Evolutionary conservation across 2,888 invertebrate species (phyloP).

Genomic region (Eurois occulta): DNA sequence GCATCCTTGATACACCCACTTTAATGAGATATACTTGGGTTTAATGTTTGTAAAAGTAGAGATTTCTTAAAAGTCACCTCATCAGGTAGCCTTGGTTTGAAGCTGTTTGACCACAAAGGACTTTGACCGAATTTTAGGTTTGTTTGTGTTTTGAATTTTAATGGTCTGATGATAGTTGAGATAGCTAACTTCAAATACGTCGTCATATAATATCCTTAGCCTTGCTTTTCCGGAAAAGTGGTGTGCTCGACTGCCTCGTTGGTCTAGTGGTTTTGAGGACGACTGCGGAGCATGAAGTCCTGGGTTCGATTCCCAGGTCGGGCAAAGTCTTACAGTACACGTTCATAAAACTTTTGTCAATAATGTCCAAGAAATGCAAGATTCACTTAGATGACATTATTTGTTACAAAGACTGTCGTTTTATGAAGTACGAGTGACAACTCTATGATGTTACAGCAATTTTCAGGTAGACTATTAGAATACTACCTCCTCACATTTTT

Average conservation of each 20-base stretch:
- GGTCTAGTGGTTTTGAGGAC: too few relatives aligned
- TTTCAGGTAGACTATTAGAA: neutral
- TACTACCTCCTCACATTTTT: neutral
- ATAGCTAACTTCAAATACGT: neutral
- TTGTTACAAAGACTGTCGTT: too few relatives aligned
- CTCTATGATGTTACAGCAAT: neutral
- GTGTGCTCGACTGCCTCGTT: too few relatives aligned
- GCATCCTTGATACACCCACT: slow-evolving; percentile 58
- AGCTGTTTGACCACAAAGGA: slow-evolving; percentile 4
- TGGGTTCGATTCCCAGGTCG: too few relatives aligned
- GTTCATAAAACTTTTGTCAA: too few relatives aligned
- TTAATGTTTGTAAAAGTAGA: slow-evolving; percentile 27
- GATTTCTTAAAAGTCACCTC: neutral
- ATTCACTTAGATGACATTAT: too few relatives aligned
- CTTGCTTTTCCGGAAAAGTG: neutral
- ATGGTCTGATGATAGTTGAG: neutral
- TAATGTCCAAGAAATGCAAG: too few relatives aligned
- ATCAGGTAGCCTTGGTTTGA: slow-evolving; percentile 21
- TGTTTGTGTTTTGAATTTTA: slow-evolving; percentile 13
- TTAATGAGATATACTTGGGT: slow-evolving; percentile 31
- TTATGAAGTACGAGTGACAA: neutral
- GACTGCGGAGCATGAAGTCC: too few relatives aligned
- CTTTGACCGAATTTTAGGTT: slow-evolving; percentile 7
- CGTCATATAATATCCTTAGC: neutral
- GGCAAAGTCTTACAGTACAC: too few relatives aligned